Conservation (phyloP, 2,797 vertebrate genomes). For the Mormyrops attenuatus region DNA sequence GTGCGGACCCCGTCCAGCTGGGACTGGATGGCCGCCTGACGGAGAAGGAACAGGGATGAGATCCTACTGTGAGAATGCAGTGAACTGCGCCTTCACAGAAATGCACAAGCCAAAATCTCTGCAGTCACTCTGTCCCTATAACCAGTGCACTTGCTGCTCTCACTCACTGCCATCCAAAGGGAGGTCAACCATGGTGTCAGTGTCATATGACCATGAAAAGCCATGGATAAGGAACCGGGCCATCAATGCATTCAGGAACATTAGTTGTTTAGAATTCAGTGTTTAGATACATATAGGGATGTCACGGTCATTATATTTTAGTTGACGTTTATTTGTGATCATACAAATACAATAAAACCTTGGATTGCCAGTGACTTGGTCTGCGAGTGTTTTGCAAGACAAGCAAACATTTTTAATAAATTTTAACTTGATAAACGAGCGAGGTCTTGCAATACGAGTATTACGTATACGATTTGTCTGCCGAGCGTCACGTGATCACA, state of each 20-base stretch:
- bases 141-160: not conserved
- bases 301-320: not conserved
- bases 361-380: too few relatives aligned
- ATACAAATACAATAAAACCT: too few relatives aligned
- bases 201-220: not conserved
- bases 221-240: not conserved
- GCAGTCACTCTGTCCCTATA: not conserved
- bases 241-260: not conserved
- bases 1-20: conserved; percentile 93
- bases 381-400: too few relatives aligned
- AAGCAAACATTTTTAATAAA: too few relatives aligned
- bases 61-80: not conserved
- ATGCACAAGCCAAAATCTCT: not conserved
- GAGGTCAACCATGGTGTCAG: not conserved
- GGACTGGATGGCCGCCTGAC: conserved; percentile 93
- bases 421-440: too few relatives aligned
- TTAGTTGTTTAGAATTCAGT: not conserved
- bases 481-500: too few relatives aligned
- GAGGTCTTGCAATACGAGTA: too few relatives aligned
- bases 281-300: not conserved
- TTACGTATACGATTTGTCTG: too few relatives aligned
- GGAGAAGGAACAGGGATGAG: not conserved
- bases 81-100: not conserved
- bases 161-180: not conserved
- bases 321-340: not conserved